phyloP scores from a whole-genome alignment of 2,113 vertebrate genomes.

The Jaculus jaculus region DNA sequence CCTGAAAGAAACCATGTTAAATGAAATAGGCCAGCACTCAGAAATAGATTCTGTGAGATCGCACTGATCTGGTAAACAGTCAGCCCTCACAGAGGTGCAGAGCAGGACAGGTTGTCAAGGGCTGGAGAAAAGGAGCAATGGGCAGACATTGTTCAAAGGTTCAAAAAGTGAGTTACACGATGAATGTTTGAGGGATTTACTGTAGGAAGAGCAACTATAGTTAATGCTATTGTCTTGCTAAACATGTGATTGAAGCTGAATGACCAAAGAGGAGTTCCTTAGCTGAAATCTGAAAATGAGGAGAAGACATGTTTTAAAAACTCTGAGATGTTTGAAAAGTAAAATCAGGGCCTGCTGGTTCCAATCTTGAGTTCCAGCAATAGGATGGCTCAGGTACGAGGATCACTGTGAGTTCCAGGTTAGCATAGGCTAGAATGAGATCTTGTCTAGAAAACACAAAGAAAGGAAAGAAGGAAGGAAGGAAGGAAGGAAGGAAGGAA shows the following conservation, averaged over 20 bases:
- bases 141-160: neutral
- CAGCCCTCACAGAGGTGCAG: neutral
- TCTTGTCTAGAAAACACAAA: too few species aligned
- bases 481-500: too few species aligned
- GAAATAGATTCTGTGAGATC: neutral
- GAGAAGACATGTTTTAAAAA: constrained; percentile 43
- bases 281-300: constrained; percentile 84
- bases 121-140: neutral
- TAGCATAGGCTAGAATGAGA: too few species aligned
- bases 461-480: too few species aligned
- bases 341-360: too few species aligned
- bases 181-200: neutral
- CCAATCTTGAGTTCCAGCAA: too few species aligned
- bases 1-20: neutral
- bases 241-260: constrained; percentile 85
- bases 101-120: neutral
- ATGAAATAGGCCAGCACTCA: neutral
- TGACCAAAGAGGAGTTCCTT: constrained; percentile 89
- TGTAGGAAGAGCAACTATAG: neutral
- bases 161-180: neutral
- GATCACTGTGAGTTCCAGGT: too few species aligned
- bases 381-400: too few species aligned
- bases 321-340: neutral
- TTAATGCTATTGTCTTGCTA: constrained; percentile 65
- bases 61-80: neutral